phyloP scores from a whole-genome alignment of 2,113 vertebrate species.

The Corythoichthys intestinalis region DNA sequence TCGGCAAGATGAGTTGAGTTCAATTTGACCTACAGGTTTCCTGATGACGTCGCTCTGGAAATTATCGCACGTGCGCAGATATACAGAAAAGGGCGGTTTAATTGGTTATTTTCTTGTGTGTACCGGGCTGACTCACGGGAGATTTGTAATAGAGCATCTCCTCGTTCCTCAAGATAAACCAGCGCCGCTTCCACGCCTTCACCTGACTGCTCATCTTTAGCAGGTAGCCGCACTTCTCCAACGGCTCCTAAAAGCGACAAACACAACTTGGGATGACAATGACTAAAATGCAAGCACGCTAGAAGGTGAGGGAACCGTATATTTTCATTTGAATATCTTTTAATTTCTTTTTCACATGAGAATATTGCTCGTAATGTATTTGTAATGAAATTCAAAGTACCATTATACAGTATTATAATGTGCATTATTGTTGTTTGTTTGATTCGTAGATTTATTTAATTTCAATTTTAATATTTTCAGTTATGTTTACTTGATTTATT shows the following conservation, averaged over 20 bases:
- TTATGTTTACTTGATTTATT: too few relatives aligned
- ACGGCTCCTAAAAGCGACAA: conserved; percentile 70
- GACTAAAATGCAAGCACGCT: too few relatives aligned
- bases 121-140: conserved; percentile 75
- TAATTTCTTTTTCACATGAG: too few relatives aligned
- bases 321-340: too few relatives aligned
- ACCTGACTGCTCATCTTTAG: conserved; percentile 86
- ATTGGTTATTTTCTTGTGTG: not conserved
- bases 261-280: not conserved
- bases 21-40: conserved; percentile 85
- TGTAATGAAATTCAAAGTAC: too few relatives aligned
- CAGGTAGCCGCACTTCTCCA: conserved; percentile 87
- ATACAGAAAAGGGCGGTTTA: not conserved
- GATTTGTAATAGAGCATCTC: conserved; percentile 89
- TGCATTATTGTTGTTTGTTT: too few relatives aligned
- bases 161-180: conserved; percentile 85
- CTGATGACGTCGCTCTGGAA: conserved; percentile 83
- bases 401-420: too few relatives aligned
- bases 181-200: conserved; percentile 86
- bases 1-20: conserved; percentile 81
- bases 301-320: too few relatives aligned
- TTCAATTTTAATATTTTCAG: too few relatives aligned
- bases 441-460: too few relatives aligned
- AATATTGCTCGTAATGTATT: too few relatives aligned
- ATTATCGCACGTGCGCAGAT: not conserved